Base-by-base conservation (phyloP, 2,888 invertebrate species). In the Oscheius sp. region DNA sequence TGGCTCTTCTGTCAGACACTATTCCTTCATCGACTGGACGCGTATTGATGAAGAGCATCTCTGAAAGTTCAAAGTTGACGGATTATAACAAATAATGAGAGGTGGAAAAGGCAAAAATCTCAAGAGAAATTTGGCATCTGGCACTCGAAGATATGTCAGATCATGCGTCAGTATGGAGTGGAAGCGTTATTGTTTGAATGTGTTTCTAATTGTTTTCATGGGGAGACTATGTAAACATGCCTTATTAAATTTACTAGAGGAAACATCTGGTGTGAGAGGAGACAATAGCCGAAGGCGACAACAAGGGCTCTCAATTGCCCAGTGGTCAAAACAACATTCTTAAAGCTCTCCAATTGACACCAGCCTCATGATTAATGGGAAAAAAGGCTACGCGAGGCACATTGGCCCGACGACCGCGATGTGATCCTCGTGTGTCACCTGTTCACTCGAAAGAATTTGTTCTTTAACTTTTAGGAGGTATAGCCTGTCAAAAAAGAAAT, bases 11-110 rank as follows among this genome's bases (percentile, higher is more conserved):
- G n/a, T 74, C 74, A 21, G 50, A 53, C 13, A 50, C 50, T 2
- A 75, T 74, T 51, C 79, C 76, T 70, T 79, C 78, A 65, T 82
- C 82, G 33, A 82, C 77, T 10, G 82, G 82, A 57, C 82, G 74
- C 5, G 82, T 79, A 65, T 82, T 82, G 70, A 82, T 79, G 65
- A 82, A 82, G 2, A 82, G 75, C 82, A 82, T 82, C 32, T 50
- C 33, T 33, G 13, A 11, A 9, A 11, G 50, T 7, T 3, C 29
- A 5, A 58, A 33, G 29, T 58, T 29, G 29, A 11, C 4, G 21
- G 13, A 37, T 70, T 55, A 29, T 55, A 58, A 42, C 10, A 47
- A 42, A 21, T 2, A 21, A 53, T 53, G 53, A 11, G 53, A 53
- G 11, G 4, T 11, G 4, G 53, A 29, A 53, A 53, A 11, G 11